Conservation (phyloP, 1,140 invertebrate species). For the Drosophila pseudoananassae region DNA sequence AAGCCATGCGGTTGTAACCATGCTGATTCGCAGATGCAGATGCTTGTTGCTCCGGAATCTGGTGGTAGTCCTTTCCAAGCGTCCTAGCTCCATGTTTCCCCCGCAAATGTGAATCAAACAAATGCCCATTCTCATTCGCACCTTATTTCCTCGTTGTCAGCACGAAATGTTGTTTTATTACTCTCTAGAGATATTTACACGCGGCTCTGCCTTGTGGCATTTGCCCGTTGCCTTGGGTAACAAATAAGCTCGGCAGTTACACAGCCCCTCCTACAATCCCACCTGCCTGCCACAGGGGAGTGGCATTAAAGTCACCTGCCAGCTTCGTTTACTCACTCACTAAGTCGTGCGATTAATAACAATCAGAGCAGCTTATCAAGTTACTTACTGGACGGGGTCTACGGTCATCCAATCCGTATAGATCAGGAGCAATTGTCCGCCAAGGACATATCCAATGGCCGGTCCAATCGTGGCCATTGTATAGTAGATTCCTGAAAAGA, state of each 20-base stretch:
- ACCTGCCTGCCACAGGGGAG: neutral
- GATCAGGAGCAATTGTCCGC: conserved; percentile 90
- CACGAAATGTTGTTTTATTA: conserved; percentile 84
- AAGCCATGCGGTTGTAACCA: conserved; percentile 65
- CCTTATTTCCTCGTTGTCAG: conserved; percentile 80
- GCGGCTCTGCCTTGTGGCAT: conserved; percentile 58
- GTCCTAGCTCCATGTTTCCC: neutral
- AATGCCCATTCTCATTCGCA: conserved; percentile 68
- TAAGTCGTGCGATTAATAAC: conserved; percentile 67
- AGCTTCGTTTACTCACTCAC: conserved; percentile 10
- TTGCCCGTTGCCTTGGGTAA: conserved; percentile 55
- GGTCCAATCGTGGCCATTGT: conserved; percentile 93
- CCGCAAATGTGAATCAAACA: conserved; percentile 62
- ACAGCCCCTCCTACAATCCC: neutral
- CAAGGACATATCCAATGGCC: conserved; percentile 91
- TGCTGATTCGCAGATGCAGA: conserved; percentile 21
- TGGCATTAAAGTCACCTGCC: conserved; percentile 58
- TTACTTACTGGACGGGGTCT: conserved; percentile 87
- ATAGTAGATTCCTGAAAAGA: conserved; percentile 89
- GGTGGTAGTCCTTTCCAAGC: neutral
- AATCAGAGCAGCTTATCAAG: conserved; percentile 47
- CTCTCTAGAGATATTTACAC: conserved; percentile 77
- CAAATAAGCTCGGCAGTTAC: conserved; percentile 54
- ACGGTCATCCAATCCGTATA: conserved; percentile 90
- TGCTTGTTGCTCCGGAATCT: conserved; percentile 24